Evolutionary conservation across 1,140 invertebrate genomes (phyloP), one percentile per base, ranked within the genome.

Genomic region (Lepeophtheirus salmonis): DNA sequence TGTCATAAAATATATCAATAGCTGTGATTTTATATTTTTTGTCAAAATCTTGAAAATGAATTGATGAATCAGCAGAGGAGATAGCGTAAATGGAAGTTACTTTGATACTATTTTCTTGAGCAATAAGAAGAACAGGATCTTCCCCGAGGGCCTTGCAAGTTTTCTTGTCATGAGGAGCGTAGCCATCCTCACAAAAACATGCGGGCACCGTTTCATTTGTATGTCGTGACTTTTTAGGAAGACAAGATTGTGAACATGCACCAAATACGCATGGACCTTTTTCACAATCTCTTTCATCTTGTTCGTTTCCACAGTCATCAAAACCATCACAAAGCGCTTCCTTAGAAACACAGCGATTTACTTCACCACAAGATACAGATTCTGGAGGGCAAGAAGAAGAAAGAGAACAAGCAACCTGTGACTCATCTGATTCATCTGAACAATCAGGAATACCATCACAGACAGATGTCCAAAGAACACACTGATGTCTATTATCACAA

Each of bases 191-290:
- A 67, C 83, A 86, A 64, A 75, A 75, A 69, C 83, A 86, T 13
- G 77, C 76, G 65, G 68, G 68, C 2, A 53, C 26, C 18, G 22
- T 26, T 3, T 53, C 17, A 18, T 16, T 14, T 24, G 18, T 50
- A 75, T 77, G 63, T 64, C 70, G 56, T 69, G 70, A 78, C 57
- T 70, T 82, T 65, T 82, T 81, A 53, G 78, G 77, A 22, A 80
- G 71, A 67, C 84, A 88, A 10, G 80, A 73, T 66, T 88, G 84
- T 24, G 83, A 81, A 67, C 84, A 88, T 25, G 75, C 71, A 18
- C 78, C 78, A 72, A 83, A 84, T 60, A 73, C 71, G 69, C 81
- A 84, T 14, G 71, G 65, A 17, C 66, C 67, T 53, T 64, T 66
- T 50, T 64, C 71, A 66, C 80, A 82, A 62, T 75, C 73, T 12